Base-by-base conservation (phyloP, 2,113 vertebrate genomes). In the Trematocara marginatum region DNA sequence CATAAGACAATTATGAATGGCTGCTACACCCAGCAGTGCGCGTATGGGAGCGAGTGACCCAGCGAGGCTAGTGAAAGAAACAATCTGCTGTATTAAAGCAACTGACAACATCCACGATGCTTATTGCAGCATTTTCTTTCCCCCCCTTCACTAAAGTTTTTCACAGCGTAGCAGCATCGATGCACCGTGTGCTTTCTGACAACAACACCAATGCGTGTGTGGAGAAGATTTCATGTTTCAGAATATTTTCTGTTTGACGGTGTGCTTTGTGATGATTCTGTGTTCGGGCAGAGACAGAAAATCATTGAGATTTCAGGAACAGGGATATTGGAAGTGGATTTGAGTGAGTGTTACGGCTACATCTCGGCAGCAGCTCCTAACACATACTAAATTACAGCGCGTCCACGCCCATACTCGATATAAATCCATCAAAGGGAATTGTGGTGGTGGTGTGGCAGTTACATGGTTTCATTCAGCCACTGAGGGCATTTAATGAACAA, bases 251-350 rank as follows among this genome's bases (percentile, higher is more conserved):
- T 29, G 57, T 85, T 38, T 74, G 69, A 86, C 82, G 40, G 86
- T 51, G 42, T 54, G 89, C 90, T 90, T 85, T 69, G 89, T 90
- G 93, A 92, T 93, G 88, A 94, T 95, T 95, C 83, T 90, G 89
- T 89, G 82, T 87, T 90, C 57, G 47, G 80, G 84, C 76, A 78
- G 84, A 92, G 92, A 95, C 92, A 93, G 93, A 93, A 95, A 95
- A 95, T 94, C 93, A 89, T 88, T 94, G 83, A 87, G 89, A 93
- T 94, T 93, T 94, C 90, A 92, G 88, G 80, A 94, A 94, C 88
- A 79, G 89, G 82, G 88, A 94, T 93, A 90, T 92, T 90, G 86
- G 86, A 93, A 86, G 91, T 54, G 87, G 92, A 91, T 90, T 88
- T 91, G 93, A 95, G 91, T 84, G 84, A 90, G 80, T 88, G 66